These are phyloP conservation scores for Gari tellinella DNA, from an alignment of 2,888 invertebrate species.

Conservation along the genomic window DNA sequence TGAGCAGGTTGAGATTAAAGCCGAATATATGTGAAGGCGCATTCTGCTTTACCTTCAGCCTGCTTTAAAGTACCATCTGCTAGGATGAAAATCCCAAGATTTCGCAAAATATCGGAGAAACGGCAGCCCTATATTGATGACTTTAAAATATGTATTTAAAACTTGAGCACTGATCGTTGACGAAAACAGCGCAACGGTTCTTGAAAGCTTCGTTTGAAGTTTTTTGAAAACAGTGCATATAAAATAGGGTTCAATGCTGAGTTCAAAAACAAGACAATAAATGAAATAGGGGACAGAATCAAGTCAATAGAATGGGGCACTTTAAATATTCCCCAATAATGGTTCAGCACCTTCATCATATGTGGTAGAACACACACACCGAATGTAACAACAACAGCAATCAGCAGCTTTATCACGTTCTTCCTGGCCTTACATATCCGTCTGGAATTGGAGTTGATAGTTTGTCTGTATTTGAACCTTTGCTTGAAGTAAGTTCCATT, in stretches of 20 bases:
- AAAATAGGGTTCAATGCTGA: constrained; percentile 95
- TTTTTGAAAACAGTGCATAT: constrained; percentile 93
- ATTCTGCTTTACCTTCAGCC: too few species aligned
- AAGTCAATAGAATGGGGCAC: constrained; percentile 82
- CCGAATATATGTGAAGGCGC: too few species aligned
- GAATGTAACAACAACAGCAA: constrained; percentile 94
- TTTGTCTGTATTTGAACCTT: constrained; percentile 18
- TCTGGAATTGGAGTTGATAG: constrained; percentile 31
- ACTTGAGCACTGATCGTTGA: too few species aligned
- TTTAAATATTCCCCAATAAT: constrained; percentile 89
- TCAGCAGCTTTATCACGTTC: constrained; percentile 94
- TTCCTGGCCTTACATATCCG: constrained; percentile 30
- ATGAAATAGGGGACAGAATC: constrained; percentile 92
- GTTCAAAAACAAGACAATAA: constrained; percentile 94
- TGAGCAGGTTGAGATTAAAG: too few species aligned
- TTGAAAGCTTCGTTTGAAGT: constrained; percentile 93
- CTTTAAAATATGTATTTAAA: too few species aligned
- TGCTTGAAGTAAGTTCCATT: too few species aligned
- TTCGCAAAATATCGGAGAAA: too few species aligned
- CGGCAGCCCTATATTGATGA: too few species aligned
- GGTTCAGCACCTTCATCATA: constrained; percentile 91
- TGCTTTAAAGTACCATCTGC: too few species aligned
- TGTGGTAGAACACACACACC: constrained; percentile 95
- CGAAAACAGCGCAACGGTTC: constrained; percentile 87
- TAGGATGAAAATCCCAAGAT: too few species aligned